phyloP scores from a whole-genome alignment of 2,888 invertebrate species.

The Drosophila conformis region DNA sequence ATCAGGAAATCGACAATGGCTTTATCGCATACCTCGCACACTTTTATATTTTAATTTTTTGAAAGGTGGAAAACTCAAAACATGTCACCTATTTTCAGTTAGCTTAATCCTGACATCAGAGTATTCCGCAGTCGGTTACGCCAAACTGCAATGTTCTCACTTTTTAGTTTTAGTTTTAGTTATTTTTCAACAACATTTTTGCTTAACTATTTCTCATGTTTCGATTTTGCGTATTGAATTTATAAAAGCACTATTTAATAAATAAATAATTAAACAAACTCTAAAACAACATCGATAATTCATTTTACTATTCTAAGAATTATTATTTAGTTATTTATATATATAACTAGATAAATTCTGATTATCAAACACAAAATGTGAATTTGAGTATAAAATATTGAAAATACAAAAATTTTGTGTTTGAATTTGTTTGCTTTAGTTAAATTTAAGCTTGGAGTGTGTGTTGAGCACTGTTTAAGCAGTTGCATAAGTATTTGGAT shows the following conservation, averaged over 20 bases:
- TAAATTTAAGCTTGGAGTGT: neutral
- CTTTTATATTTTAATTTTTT: neutral
- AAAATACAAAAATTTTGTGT: too few relatives aligned
- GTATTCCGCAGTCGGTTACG: neutral
- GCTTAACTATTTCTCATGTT: slow-evolving; percentile 5
- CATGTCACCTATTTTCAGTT: neutral
- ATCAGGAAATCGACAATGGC: neutral
- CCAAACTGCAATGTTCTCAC: neutral
- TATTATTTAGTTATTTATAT: neutral
- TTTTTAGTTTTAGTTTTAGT: neutral
- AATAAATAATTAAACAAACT: neutral
- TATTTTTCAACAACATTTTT: neutral
- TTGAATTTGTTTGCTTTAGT: neutral
- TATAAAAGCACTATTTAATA: neutral
- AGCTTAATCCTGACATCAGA: neutral
- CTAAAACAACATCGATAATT: neutral
- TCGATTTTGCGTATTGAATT: neutral
- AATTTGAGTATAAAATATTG: neutral
- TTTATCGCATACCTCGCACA: neutral
- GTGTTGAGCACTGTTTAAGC: neutral
- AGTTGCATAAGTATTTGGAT: slow-evolving; percentile 4
- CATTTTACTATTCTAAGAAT: neutral
- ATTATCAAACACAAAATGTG: neutral
- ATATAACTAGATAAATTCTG: neutral
- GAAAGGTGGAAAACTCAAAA: too few relatives aligned